These are phyloP conservation scores for Homalodisca vitripennis DNA, from an alignment of 1,140 invertebrate genomes.

Conservation along the genomic window DNA sequence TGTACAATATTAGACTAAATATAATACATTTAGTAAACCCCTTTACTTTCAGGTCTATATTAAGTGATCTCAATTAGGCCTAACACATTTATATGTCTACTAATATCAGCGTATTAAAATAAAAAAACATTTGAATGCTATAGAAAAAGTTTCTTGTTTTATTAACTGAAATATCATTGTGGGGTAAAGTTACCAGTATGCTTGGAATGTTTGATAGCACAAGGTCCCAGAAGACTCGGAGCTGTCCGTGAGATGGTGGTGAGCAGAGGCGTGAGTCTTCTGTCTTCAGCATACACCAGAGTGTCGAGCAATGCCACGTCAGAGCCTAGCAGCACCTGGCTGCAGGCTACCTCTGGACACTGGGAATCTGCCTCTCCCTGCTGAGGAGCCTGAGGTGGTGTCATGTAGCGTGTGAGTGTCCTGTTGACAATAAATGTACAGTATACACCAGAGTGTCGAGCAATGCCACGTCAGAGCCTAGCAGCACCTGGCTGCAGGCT, in stretches of 20 bases:
- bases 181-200: constrained; percentile 46
- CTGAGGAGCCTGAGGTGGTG: constrained; percentile 35
- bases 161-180: no score
- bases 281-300: constrained; percentile 33
- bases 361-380: not conserved
- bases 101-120: no score
- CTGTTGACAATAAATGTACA: constrained; percentile 27
- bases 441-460: not conserved
- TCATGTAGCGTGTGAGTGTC: constrained; percentile 40
- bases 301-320: constrained; percentile 33
- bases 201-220: constrained; percentile 37
- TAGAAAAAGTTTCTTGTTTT: no score
- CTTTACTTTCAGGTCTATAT: no score
- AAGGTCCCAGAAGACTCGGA: constrained; percentile 33
- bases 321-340: not conserved
- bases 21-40: no score
- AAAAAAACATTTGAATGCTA: no score
- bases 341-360: constrained; percentile 7
- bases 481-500: not conserved
- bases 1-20: no score
- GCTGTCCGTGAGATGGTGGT: constrained; percentile 30
- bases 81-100: no score
- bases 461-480: no score
- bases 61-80: no score
- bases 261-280: constrained; percentile 33